Conservation (phyloP, 2,113 vertebrate genomes). For the Dasyornis broadbenti region DNA sequence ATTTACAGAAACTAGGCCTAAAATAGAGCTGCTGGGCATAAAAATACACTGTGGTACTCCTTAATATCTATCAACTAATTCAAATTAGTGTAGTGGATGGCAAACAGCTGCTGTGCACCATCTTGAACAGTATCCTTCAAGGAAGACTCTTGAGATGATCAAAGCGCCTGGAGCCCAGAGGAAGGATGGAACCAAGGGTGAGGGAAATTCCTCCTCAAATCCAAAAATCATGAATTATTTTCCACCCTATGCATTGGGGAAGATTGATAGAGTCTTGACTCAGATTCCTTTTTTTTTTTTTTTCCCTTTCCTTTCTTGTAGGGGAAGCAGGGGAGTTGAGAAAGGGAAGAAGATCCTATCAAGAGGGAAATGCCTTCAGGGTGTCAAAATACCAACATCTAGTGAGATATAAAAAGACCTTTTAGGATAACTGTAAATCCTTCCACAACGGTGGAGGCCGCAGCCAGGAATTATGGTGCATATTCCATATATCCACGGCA, state of each 20-base stretch:
- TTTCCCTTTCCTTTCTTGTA: background rate
- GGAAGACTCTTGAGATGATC: background rate
- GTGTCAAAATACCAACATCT: background rate
- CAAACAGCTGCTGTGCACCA: background rate
- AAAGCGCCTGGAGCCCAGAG: background rate
- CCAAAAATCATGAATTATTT: background rate
- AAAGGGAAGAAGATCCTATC: background rate
- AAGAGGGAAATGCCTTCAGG: background rate
- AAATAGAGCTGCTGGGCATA: background rate
- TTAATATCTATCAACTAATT: background rate
- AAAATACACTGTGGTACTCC: background rate
- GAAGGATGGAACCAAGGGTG: background rate
- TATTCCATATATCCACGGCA: background rate
- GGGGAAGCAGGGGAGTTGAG: background rate
- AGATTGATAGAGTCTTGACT: background rate
- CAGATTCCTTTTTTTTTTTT: background rate
- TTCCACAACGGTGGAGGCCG: accelerated
- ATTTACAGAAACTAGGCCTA: background rate
- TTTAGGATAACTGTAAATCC: background rate
- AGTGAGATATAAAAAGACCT: background rate
- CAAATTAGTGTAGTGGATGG: background rate
- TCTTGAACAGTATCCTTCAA: background rate
- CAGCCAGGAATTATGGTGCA: background rate
- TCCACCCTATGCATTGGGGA: background rate
- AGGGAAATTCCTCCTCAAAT: background rate